Evolutionary conservation across 2,113 vertebrate species (phyloP).

Genomic region (Mirza zaza): DNA sequence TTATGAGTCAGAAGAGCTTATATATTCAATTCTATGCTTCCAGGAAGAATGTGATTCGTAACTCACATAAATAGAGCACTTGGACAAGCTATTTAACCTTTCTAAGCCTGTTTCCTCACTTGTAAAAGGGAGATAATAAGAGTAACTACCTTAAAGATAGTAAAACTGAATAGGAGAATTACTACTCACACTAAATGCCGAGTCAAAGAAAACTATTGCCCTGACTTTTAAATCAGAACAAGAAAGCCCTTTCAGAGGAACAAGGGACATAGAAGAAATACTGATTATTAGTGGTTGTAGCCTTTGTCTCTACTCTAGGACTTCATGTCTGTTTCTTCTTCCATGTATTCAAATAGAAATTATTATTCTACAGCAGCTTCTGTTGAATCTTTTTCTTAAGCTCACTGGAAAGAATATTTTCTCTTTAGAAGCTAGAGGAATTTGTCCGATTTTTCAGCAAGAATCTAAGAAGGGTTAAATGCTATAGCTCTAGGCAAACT

Average conservation of each 20-base stretch:
- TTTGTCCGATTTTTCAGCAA: background rate
- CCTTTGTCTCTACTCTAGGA: background rate
- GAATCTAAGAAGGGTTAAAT: slow-evolving; percentile 16
- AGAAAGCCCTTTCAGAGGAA: slow-evolving; percentile 23
- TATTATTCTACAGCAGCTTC: background rate
- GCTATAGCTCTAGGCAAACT: background rate
- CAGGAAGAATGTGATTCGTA: slow-evolving; percentile 28
- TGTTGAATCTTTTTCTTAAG: background rate
- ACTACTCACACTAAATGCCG: slow-evolving; percentile 53
- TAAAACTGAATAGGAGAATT: slow-evolving; percentile 57
- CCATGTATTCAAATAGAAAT: slow-evolving; percentile 14
- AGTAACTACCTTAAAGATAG: slow-evolving; percentile 41
- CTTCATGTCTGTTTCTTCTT: background rate
- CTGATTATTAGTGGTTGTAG: background rate
- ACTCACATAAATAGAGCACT: background rate
- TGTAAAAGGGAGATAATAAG: slow-evolving; percentile 64
- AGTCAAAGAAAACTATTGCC: background rate
- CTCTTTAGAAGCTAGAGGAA: background rate
- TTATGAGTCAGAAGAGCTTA: background rate
- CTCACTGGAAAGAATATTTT: background rate
- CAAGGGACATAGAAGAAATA: background rate
- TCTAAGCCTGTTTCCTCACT: slow-evolving; percentile 41
- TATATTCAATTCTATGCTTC: background rate
- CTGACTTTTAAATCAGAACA: slow-evolving; percentile 53
- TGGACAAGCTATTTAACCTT: slow-evolving; percentile 62